Evolutionary conservation across 2,113 vertebrate genomes (phyloP), one percentile per base, ranked within the genome.

Genomic region (Chionomys nivalis): DNA sequence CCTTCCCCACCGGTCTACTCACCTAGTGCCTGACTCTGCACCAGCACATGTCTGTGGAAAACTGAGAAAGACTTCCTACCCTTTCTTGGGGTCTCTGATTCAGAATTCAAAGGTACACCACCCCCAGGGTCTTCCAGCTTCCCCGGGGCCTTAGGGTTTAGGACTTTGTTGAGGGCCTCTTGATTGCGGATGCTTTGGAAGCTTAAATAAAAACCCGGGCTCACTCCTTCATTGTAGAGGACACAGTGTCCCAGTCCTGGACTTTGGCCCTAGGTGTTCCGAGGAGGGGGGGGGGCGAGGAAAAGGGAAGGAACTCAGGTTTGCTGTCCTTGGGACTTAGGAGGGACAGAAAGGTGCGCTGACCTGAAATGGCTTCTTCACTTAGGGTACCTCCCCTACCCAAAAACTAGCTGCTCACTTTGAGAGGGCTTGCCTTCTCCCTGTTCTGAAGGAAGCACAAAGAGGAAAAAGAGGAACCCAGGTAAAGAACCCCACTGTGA

Each of bases 281-380:
- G 21, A 13, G 4, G 55, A 0, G 19, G 58, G 17, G 55, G 55
- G 16, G 55, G 82, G 87, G 52, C 89, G 81, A 76, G 85, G 49
- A 58, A 77, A 79, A 66, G 52, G 66, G n/a, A 95, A 88, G 49
- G 39, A 26, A 63, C 52, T 82, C 24, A 63, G 17, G 44, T 86
- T 76, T 95, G 61, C 75, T 72, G 72, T 8, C 61, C 72, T 61
- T 68, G 42, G 91, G 87, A 83, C 72, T 91, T 39, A 44, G 31
- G 7, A 75, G 87, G 89, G 90, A 90, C 83, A 94, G 93, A 65
- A 90, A 94, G 47, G 89, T 89, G 33, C 66, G 39, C 85, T 95
- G 97, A 93, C 96, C 96, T 39, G 95, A 94, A 93, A 91, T 72
- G 76, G 91, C 89, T 96, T 77, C 81, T 95, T 89, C 17, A 65